Base-by-base conservation (phyloP, 2,888 invertebrate genomes). In the Macaria notata region DNA sequence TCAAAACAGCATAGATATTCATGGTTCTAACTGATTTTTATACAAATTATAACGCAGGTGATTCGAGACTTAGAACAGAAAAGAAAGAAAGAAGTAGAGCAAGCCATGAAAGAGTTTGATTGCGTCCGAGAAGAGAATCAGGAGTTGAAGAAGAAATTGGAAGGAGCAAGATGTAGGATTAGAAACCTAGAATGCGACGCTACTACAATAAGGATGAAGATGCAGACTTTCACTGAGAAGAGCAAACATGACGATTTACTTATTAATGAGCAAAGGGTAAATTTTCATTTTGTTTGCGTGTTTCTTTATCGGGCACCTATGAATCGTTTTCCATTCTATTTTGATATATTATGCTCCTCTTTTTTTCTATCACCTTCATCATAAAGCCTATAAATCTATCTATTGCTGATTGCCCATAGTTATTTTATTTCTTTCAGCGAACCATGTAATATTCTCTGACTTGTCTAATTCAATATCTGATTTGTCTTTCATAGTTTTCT, bases 161-260 rank as follows among this genome's bases (percentile, higher is more conserved):
- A 95, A n/a, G 94, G 93, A 0, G 84, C 93, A 0, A 94, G 93
- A 75, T 94, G 95, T 36, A 92, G 96, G 66, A 93, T 94, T 57
- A 93, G 93, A 72, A 94, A 94, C 50, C 80, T 96, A 30, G 95
- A 95, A 69, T 93, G 93, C 56, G 96, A 96, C 61, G 78, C 92
- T 9, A 84, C 84, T 0, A 86, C 84, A 0, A 81, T 93, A 36
- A 94, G 94, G 72, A 89, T 92, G 39, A 95, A 94, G 68, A 86
- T 94, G 61, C 85, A 87, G 42, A 92, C 93, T 1, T 79, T 94
- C 59, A 88, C 93, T 31, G 94, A 94, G 61, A 94, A 95, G 72
- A 93, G 93, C 54, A 92, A 91, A 38, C 93, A 93, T 66, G 94
- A 95, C 68, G 94, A 94, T 64, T 81, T 94, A 54, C 84, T 94